A percentile compares a stretch with the other conserved stretches of the same genome.
Evolutionary conservation across 2,888 invertebrate genomes (phyloP).

Genomic region (Neocrepidodera transversa): DNA sequence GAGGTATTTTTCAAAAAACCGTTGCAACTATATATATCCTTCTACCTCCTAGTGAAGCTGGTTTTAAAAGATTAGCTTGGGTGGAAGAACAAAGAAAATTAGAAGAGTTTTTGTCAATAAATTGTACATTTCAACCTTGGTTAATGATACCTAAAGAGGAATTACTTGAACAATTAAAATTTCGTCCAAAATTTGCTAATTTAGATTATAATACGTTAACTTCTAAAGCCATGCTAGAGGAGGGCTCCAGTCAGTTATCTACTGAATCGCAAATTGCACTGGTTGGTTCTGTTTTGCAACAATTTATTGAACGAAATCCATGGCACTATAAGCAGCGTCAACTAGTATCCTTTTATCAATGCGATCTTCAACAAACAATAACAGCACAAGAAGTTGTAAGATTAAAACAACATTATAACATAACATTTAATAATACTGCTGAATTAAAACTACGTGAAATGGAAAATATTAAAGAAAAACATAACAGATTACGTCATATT

Average conservation of each 20-base stretch:
- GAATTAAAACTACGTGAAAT: conserved; percentile 72
- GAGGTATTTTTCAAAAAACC: conserved; percentile 58
- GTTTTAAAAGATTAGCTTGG: conserved; percentile 45
- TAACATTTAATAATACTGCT: conserved; percentile 72
- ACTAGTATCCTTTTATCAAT: conserved; percentile 62
- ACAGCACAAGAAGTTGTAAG: conserved; percentile 61
- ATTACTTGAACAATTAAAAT: neutral
- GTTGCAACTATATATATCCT: conserved; percentile 68
- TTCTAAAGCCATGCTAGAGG: conserved; percentile 23
- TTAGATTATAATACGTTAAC: conserved; percentile 28
- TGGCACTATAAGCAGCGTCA: conserved; percentile 61
- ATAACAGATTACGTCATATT: conserved; percentile 72
- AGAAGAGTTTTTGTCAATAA: conserved; percentile 61
- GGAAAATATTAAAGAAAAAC: conserved; percentile 68
- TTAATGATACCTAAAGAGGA: conserved; percentile 42
- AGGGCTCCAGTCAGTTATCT: conserved; percentile 8
- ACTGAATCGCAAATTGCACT: conserved; percentile 55
- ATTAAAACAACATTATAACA: conserved; percentile 74
- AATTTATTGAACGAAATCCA: conserved; percentile 56
- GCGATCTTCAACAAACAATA: conserved; percentile 51
- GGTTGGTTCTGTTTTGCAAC: conserved; percentile 58
- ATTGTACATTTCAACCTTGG: conserved; percentile 65
- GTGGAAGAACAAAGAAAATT: conserved; percentile 61
- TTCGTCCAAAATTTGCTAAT: conserved; percentile 9
- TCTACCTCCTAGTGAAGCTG: conserved; percentile 51